phyloP scores from a whole-genome alignment of 2,113 vertebrate species.

The Pontoporia blainvillei region DNA sequence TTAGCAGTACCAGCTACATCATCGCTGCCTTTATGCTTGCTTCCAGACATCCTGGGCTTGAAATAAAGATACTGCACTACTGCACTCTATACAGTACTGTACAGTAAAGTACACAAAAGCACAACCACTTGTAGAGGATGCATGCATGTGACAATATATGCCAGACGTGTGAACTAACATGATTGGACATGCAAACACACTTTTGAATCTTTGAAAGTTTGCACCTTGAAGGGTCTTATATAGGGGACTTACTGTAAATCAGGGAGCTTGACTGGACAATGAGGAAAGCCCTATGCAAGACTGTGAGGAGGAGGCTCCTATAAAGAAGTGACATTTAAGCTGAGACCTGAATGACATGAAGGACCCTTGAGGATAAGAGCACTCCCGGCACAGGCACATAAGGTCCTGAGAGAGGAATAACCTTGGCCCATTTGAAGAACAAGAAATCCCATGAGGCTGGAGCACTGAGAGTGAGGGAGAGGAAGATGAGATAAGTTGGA shows the following conservation, averaged over 20 bases:
- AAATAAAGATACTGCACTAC: too few relatives aligned
- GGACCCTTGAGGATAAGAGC: background rate
- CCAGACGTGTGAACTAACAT: too few relatives aligned
- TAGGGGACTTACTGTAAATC: background rate
- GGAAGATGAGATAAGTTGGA: background rate
- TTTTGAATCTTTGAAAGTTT: too few relatives aligned
- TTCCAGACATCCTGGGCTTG: too few relatives aligned
- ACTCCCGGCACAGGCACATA: background rate
- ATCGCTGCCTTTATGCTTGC: too few relatives aligned
- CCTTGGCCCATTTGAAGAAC: background rate
- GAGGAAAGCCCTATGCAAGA: background rate
- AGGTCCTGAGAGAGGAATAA: background rate
- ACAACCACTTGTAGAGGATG: too few relatives aligned
- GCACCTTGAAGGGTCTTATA: too few relatives aligned
- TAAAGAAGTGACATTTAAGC: background rate
- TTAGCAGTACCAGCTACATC: too few relatives aligned
- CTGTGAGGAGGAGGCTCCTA: background rate
- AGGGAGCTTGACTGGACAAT: background rate
- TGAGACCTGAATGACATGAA: background rate
- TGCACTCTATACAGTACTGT: too few relatives aligned
- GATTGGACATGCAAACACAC: too few relatives aligned
- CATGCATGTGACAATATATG: rapidly evolving
- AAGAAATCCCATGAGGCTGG: background rate
- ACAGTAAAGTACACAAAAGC: too few relatives aligned
- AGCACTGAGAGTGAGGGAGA: background rate